These are phyloP conservation scores for Calameuta pallipes DNA, from an alignment of 2,888 invertebrate genomes.

Conservation along the genomic window DNA sequence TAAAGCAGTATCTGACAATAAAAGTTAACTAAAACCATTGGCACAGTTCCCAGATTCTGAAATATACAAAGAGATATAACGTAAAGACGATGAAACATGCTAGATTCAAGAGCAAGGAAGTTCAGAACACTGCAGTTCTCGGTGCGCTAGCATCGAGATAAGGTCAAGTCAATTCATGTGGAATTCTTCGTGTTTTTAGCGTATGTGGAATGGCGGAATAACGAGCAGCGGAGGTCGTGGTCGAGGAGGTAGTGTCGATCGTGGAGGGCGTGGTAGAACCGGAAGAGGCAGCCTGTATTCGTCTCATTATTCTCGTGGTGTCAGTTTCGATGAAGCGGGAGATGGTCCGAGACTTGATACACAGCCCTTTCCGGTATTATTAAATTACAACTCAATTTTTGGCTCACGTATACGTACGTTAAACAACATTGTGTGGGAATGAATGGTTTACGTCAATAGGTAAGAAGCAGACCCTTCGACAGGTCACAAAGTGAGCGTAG, in stretches of 20 bases:
- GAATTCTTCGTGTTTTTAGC: constrained; percentile 60
- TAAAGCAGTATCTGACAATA: neutral
- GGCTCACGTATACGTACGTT: neutral
- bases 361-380: constrained; percentile 54
- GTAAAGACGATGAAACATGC: neutral
- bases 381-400: constrained; percentile 6
- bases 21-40: neutral
- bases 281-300: constrained; percentile 64
- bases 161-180: neutral
- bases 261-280: constrained; percentile 61
- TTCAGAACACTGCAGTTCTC: neutral
- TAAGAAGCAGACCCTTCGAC: constrained; percentile 59
- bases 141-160: neutral
- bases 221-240: constrained; percentile 65
- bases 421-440: neutral
- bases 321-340: constrained; percentile 66
- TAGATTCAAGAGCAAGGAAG: neutral
- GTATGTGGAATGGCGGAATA: constrained; percentile 70
- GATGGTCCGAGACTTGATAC: constrained; percentile 60
- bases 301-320: constrained; percentile 64
- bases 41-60: neutral
- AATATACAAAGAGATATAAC: neutral
- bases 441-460: constrained; percentile 31
- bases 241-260: constrained; percentile 64
- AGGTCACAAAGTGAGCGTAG: constrained; percentile 67